Percentiles rank a stretch among this genome's conserved stretches.
Evolutionary conservation across 2,113 vertebrate species (phyloP).

Genomic region (Proterorhinus semilunaris): DNA sequence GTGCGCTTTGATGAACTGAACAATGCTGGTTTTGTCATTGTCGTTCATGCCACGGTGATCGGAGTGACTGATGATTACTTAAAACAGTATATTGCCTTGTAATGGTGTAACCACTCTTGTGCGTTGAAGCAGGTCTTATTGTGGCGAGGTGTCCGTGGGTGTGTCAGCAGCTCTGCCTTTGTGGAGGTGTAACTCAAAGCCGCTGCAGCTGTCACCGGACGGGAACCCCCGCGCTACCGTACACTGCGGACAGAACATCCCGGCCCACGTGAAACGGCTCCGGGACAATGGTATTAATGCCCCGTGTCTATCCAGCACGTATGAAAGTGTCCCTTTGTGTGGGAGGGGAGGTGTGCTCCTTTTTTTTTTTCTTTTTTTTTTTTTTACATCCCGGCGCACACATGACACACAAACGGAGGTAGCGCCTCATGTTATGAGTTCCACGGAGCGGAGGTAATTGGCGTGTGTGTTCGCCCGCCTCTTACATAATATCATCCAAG

Average conservation of each 20-base stretch:
- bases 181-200: conserved; percentile 43
- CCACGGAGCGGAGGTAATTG: conserved; percentile 57
- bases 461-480: conserved; percentile 53
- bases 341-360: conserved; percentile 15
- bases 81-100: conserved; percentile 3
- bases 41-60: neutral
- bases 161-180: conserved; percentile 27
- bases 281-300: conserved; percentile 36
- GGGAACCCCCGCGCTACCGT: conserved; percentile 44
- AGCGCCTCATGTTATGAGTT: conserved; percentile 51
- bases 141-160: neutral
- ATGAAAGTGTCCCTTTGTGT: conserved; percentile 26
- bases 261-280: conserved; percentile 24
- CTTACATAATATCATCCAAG: conserved; percentile 65
- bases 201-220: conserved; percentile 25
- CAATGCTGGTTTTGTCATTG: neutral
- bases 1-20: neutral
- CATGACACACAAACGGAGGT: conserved; percentile 12
- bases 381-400: conserved; percentile 21
- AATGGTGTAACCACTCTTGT: neutral
- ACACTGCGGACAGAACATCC: conserved; percentile 33
- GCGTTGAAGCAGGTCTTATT: conserved; percentile 11
- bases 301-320: conserved; percentile 9
- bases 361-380: neutral
- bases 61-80: neutral